Evolutionary conservation across 2,888 invertebrate species (phyloP).

Genomic region (Drosophila demipolita): DNA sequence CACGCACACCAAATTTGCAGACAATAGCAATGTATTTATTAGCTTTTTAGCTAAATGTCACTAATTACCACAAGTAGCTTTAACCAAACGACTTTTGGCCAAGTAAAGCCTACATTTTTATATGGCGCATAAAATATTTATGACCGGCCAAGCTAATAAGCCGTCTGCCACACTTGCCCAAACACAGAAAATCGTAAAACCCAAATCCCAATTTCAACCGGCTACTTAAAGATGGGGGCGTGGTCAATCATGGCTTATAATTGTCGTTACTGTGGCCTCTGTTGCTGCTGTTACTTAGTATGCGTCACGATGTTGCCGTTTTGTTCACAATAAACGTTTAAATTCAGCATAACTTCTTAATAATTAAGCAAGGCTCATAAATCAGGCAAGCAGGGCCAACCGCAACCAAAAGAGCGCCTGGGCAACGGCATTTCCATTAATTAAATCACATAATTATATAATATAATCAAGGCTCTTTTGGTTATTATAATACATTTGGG

Average conservation of each 20-base stretch:
- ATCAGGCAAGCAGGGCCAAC: slow-evolving; percentile 47
- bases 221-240: slow-evolving; percentile 8
- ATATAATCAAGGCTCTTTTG: slow-evolving; percentile 40
- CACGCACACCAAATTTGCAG: slow-evolving; percentile 34
- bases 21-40: slow-evolving; percentile 60
- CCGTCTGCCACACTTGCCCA: slow-evolving; percentile 46
- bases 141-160: slow-evolving; percentile 64
- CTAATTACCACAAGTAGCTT: slow-evolving; percentile 71
- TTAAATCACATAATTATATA: slow-evolving; percentile 62
- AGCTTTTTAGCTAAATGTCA: slow-evolving; percentile 71
- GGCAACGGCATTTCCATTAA: slow-evolving; percentile 43
- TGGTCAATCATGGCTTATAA: slow-evolving; percentile 4
- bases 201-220: slow-evolving; percentile 35
- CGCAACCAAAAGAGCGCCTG: neutral
- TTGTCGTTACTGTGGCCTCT: slow-evolving; percentile 11
- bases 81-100: slow-evolving; percentile 35
- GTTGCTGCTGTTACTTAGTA: slow-evolving; percentile 47
- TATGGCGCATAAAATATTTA: slow-evolving; percentile 74
- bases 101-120: slow-evolving; percentile 59
- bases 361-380: slow-evolving; percentile 73
- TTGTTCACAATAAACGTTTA: slow-evolving; percentile 75
- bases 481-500: slow-evolving; percentile 43
- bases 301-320: slow-evolving; percentile 67
- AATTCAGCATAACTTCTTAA: slow-evolving; percentile 76
- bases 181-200: slow-evolving; percentile 57